These are phyloP conservation scores for Trissolcus brochymenae DNA, from an alignment of 2,888 invertebrate genomes.

Conservation along the genomic window DNA sequence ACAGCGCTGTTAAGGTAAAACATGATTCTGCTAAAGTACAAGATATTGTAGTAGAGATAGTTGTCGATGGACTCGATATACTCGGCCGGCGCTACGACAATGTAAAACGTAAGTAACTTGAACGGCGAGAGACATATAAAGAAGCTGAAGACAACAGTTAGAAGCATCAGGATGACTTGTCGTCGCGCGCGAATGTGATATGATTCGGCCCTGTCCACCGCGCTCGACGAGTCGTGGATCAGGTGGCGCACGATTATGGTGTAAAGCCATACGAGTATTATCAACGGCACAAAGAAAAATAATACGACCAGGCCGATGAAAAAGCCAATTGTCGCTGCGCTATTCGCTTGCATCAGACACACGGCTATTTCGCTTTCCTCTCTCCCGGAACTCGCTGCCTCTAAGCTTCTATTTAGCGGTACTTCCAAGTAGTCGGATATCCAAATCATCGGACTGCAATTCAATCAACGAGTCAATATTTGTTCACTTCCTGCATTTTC, in stretches of 20 bases:
- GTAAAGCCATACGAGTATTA: slow-evolving; percentile 88
- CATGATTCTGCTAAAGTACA: slow-evolving; percentile 92
- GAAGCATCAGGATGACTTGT: slow-evolving; percentile 91
- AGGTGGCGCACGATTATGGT: slow-evolving; percentile 90
- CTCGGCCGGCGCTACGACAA: slow-evolving; percentile 86
- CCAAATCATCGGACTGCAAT: slow-evolving; percentile 84
- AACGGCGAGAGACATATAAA: slow-evolving; percentile 94
- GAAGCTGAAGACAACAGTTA: slow-evolving; percentile 92
- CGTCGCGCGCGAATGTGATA: slow-evolving; percentile 84
- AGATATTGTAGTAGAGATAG: slow-evolving; percentile 88
- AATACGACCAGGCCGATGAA: slow-evolving; percentile 86
- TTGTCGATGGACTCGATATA: slow-evolving; percentile 82
- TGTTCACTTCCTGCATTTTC: not conserved
- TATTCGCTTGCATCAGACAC: slow-evolving; percentile 88
- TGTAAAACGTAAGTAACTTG: slow-evolving; percentile 91
- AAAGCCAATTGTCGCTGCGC: slow-evolving; percentile 86
- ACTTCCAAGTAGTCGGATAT: slow-evolving; percentile 70
- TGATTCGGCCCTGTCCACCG: slow-evolving; percentile 84
- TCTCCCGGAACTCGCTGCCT: slow-evolving; percentile 80
- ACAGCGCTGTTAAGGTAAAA: slow-evolving; percentile 93
- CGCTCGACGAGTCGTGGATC: slow-evolving; percentile 88
- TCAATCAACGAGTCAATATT: slow-evolving; percentile 63
- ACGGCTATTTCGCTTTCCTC: slow-evolving; percentile 83
- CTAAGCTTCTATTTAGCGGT: slow-evolving; percentile 74
- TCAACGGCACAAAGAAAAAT: slow-evolving; percentile 90